Percentiles rank a stretch among this genome's conserved stretches.
Evolutionary conservation across 2,888 invertebrate genomes (phyloP).

Genomic region (Poecilus cupreus): DNA sequence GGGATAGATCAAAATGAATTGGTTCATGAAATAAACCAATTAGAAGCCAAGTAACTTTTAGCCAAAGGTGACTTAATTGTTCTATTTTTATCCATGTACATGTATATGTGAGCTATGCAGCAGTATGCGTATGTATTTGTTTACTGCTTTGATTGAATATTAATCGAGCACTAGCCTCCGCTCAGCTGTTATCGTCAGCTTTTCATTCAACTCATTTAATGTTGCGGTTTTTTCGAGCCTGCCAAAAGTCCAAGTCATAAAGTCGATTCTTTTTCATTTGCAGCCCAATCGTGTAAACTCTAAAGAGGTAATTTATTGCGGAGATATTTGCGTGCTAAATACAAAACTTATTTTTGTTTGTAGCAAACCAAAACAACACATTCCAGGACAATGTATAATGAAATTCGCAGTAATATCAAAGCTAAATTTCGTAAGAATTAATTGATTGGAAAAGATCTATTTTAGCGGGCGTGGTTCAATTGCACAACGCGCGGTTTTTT

Average conservation of each 20-base stretch:
- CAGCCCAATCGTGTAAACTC: background rate
- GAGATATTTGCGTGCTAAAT: background rate
- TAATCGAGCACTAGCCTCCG: background rate
- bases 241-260: background rate
- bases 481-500: background rate
- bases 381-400: background rate
- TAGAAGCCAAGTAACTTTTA: background rate
- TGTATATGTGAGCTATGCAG: background rate
- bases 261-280: background rate
- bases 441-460: background rate
- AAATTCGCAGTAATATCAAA: too few relatives aligned
- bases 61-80: background rate
- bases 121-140: background rate
- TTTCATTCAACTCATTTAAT: background rate
- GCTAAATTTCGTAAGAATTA: background rate
- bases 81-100: background rate
- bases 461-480: background rate
- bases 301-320: too few relatives aligned
- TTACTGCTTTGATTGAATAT: background rate
- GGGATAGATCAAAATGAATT: too few relatives aligned
- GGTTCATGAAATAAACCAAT: too few relatives aligned
- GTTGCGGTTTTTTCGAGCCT: background rate
- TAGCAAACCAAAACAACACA: background rate
- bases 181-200: background rate
- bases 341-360: background rate